Evolutionary conservation across 1,140 invertebrate genomes (phyloP).

Genomic region (Drosophila oshimai): DNA sequence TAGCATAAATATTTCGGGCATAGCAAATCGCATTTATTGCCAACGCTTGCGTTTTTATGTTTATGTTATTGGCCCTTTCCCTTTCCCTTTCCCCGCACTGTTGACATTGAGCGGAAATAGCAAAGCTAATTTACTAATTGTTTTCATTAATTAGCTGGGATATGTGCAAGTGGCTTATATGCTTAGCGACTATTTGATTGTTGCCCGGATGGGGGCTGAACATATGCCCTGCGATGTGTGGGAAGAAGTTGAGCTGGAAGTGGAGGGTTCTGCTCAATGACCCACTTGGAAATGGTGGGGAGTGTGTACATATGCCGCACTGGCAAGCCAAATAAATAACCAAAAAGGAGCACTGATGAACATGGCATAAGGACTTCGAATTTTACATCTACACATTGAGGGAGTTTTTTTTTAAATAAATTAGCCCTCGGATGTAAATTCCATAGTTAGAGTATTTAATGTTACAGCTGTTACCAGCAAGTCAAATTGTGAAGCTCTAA

Average conservation of each 20-base stretch:
- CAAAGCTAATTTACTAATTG: slow-evolving; percentile 77
- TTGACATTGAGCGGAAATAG: slow-evolving; percentile 56
- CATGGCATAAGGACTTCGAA: no score
- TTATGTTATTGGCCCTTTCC: slow-evolving; percentile 59
- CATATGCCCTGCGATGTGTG: slow-evolving; percentile 19
- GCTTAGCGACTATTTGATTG: slow-evolving; percentile 49
- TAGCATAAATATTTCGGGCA: slow-evolving; percentile 74
- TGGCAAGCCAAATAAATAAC: slow-evolving; percentile 22
- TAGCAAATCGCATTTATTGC: slow-evolving; percentile 68
- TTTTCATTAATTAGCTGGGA: slow-evolving; percentile 71
- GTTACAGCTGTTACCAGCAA: slow-evolving; percentile 9
- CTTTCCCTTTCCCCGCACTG: slow-evolving; percentile 26
- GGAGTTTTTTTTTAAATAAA: no score
- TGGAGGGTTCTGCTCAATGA: slow-evolving; percentile 36
- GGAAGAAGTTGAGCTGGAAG: slow-evolving; percentile 9
- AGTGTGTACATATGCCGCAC: background rate
- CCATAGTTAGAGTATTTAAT: background rate
- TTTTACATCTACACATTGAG: no score
- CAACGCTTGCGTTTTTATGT: slow-evolving; percentile 77
- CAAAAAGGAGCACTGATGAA: background rate
- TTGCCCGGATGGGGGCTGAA: slow-evolving; percentile 2
- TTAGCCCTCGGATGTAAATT: background rate
- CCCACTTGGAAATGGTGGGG: slow-evolving; percentile 43
- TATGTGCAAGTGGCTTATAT: slow-evolving; percentile 43
- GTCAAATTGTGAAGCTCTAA: slow-evolving; percentile 25